A percentile compares a stretch with the other conserved stretches of the same genome.
Conservation (phyloP, 1,140 invertebrate genomes). For the Plodia interpunctella region DNA sequence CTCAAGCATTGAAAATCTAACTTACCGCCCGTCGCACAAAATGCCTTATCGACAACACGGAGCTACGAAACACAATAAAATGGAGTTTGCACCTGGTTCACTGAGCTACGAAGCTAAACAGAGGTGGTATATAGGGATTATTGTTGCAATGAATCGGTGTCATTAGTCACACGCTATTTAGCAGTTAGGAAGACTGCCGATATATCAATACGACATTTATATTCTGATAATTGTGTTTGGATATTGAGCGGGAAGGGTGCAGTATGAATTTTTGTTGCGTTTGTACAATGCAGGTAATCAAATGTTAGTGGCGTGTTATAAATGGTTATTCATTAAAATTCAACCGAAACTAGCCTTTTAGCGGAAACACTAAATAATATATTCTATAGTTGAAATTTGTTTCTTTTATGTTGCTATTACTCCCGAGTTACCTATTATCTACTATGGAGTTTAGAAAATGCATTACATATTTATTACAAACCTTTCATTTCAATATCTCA, state of each 20-base stretch:
- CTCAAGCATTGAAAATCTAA: slow-evolving; percentile 7
- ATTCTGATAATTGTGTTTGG: slow-evolving; percentile 67
- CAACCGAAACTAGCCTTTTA: too few species aligned
- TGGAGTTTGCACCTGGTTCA: slow-evolving; percentile 5
- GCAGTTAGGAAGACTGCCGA: slow-evolving; percentile 54
- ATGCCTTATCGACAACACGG: slow-evolving; percentile 14
- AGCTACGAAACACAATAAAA: slow-evolving; percentile 25
- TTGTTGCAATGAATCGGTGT: slow-evolving; percentile 33
- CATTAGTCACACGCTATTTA: slow-evolving; percentile 72
- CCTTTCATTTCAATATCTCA: neutral
- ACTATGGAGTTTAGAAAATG: too few species aligned
- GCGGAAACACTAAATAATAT: too few species aligned
- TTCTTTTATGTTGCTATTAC: too few species aligned
- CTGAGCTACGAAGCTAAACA: slow-evolving; percentile 18
- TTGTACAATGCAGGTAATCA: neutral
- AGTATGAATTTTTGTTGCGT: slow-evolving; percentile 16
- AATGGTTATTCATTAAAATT: too few species aligned
- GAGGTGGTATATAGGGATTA: slow-evolving; percentile 18
- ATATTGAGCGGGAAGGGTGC: slow-evolving; percentile 43
- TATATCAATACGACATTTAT: slow-evolving; percentile 69
- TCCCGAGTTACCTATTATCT: too few species aligned
- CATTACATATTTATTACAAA: neutral
- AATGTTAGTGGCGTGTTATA: neutral
- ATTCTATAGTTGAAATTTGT: too few species aligned
- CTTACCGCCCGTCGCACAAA: neutral